phyloP scores from a whole-genome alignment of 2,797 vertebrate genomes.

The Pantherophis vulpinus region DNA sequence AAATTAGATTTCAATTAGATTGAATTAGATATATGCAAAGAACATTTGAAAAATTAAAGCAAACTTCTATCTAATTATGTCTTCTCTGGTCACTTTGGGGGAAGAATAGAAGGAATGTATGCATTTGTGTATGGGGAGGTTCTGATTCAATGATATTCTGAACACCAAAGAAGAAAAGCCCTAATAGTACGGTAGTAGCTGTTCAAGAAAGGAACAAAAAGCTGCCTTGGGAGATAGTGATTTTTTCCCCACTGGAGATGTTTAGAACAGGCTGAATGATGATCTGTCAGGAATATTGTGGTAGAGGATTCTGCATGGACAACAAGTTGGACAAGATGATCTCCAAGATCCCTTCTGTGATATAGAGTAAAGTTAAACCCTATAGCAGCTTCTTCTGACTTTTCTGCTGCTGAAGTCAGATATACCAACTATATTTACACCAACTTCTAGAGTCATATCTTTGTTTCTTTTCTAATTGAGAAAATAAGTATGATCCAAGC shows the following conservation, averaged over 20 bases:
- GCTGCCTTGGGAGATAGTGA: neutral
- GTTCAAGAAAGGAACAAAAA: neutral
- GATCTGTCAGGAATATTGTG: neutral
- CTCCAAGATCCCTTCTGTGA: neutral
- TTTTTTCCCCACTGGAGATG: neutral
- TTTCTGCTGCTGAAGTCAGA: neutral
- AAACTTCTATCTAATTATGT: neutral
- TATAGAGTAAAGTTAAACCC: neutral
- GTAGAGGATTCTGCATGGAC: neutral
- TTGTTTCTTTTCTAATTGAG: neutral
- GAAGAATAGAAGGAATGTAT: neutral
- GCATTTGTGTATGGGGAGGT: neutral
- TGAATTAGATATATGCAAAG: neutral
- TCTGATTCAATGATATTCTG: neutral
- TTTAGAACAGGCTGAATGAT: neutral
- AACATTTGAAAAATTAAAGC: conserved; percentile 1
- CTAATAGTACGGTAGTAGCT: neutral
- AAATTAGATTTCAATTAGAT: neutral
- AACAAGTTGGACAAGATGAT: neutral
- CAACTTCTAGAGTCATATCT: neutral
- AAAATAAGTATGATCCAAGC: neutral
- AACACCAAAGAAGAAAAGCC: neutral
- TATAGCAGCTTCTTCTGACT: neutral
- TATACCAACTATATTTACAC: neutral
- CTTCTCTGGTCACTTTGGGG: neutral